Percentiles rank a stretch among this genome's conserved stretches.
Evolutionary conservation across 2,113 vertebrate genomes (phyloP).

Genomic region (Manacus vitellinus): DNA sequence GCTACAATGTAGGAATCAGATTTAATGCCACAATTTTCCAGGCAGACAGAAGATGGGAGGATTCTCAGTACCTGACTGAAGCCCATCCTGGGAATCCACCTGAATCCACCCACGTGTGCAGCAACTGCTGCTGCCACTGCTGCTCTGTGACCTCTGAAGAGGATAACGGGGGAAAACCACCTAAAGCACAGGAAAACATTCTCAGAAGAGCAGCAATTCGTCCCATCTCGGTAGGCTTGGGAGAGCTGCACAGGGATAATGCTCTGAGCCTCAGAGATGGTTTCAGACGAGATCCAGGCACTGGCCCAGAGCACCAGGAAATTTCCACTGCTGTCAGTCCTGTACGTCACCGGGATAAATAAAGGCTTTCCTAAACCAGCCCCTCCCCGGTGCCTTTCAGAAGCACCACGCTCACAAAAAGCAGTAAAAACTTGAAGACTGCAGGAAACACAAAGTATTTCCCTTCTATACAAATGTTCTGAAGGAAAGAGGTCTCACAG

Average conservation of each 20-base stretch:
- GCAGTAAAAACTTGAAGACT: not conserved
- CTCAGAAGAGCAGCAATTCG: not conserved
- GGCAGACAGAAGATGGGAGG: not conserved
- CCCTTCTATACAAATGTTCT: not conserved
- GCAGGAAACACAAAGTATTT: conserved; percentile 7
- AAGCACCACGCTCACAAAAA: not conserved
- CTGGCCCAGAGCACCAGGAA: not conserved
- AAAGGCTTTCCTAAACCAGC: not conserved
- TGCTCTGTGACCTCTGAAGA: fast-evolving
- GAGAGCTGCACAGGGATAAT: not conserved
- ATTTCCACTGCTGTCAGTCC: not conserved
- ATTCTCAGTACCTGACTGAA: not conserved
- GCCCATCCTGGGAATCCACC: not conserved
- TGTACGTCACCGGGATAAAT: not conserved
- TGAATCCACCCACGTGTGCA: not conserved
- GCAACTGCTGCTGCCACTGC: not conserved
- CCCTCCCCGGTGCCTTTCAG: not conserved
- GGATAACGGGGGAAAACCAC: not conserved
- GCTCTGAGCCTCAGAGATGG: not conserved
- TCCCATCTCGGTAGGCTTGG: not conserved
- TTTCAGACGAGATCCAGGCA: not conserved
- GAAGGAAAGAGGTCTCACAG: not conserved
- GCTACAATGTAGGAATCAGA: not conserved
- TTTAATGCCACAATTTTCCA: not conserved
- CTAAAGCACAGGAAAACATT: not conserved